phyloP scores from a whole-genome alignment of 2,113 vertebrate genomes.

The Diphyllodes magnificus region DNA sequence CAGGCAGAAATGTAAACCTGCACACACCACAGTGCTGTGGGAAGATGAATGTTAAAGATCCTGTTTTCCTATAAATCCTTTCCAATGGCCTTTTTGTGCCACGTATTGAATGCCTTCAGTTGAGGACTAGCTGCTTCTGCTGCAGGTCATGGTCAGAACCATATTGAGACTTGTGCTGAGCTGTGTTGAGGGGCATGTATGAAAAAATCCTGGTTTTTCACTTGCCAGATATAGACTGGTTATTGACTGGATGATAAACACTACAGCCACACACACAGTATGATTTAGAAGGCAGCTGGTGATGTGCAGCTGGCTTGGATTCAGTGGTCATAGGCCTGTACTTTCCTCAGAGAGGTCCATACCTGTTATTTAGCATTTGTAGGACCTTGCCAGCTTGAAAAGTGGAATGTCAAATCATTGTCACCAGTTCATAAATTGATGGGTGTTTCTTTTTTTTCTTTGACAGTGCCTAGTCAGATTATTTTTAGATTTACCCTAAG shows the following conservation, averaged over 20 bases:
- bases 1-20: fast-evolving
- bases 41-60: background rate
- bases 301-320: background rate
- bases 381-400: background rate
- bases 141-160: background rate
- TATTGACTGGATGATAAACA: background rate
- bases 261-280: fast-evolving
- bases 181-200: fast-evolving
- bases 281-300: background rate
- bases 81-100: fast-evolving
- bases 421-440: background rate
- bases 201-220: background rate
- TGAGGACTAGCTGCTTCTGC: background rate
- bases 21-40: background rate
- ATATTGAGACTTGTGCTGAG: background rate
- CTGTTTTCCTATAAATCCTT: background rate
- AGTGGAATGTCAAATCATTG: background rate
- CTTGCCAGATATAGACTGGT: background rate
- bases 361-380: too few relatives aligned
- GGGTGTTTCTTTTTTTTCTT: background rate
- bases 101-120: fast-evolving
- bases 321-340: too few relatives aligned
- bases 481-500: background rate
- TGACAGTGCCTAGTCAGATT: background rate
- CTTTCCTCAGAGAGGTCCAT: background rate